Evolutionary conservation across 2,888 invertebrate species (phyloP), one percentile per base, ranked within the genome.

Genomic region (Phymatocera aterrima): DNA sequence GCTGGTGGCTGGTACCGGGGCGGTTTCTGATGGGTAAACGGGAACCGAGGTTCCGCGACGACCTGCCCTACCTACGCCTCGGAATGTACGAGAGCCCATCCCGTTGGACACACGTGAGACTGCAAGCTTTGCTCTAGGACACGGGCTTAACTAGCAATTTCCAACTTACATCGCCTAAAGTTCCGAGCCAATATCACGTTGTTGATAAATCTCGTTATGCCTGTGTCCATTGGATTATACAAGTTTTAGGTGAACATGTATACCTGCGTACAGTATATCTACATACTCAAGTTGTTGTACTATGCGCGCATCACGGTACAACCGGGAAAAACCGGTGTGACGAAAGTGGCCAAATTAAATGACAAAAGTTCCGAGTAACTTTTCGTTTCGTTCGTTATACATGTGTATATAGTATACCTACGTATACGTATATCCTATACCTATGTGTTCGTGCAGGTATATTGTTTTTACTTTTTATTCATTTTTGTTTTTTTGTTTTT

Each of bases 191-290:
- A 89, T 88, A 86, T 88, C 18, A 72, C 86, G 88, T 87, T 86
- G 87, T 87, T 88, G 88, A 89, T 89, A 90, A 90, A 90, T 90
- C 88, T 86, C 86, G 87, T 90, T 88, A 89, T 84, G 85, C 86
- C 87, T 87, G 87, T 88, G 86, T 81, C 83, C 82, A 87, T 72
- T 18, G 10, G 51, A 72, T 72, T 72, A 72, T 43, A 40, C 37
- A 72, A 72, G 72, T 72, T 72, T 40, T 18, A 24, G 24, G 54
- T 21, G 24, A 8, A 28, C 15, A 18, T 21, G n/a, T 51, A 51
- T 61, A 18, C 18, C 18, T 18, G 10, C 8, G 37, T n/a, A 6
- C 64, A 64, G 64, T 31, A 31, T 34, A 8, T 57, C 28, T 28
- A n/a, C n/a, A n/a, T n/a, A n/a, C n/a, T n/a, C n/a, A n/a, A n/a